Base-by-base conservation (phyloP, 2,113 vertebrate species). In the Mormyrus lacerda region DNA sequence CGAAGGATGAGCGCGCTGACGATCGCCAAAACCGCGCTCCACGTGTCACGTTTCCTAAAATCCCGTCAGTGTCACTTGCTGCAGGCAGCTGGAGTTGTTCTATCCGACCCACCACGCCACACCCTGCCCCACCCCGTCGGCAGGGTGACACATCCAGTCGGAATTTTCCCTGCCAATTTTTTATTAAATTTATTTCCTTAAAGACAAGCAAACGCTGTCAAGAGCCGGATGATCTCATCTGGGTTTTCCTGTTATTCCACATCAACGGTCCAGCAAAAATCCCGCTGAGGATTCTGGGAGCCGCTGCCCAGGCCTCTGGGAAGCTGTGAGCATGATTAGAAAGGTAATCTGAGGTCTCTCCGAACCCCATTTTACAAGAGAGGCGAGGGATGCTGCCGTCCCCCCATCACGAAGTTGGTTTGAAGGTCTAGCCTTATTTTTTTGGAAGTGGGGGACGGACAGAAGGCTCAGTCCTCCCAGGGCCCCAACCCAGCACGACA, bases 191-290 rank as follows among this genome's bases (percentile, higher is more conserved):
- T 86, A 42, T 73, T 61, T 89, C 87, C 79, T 58, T 89, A 50
- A 91, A 44, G 50, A 89, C 89, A 58, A 55, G 82, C 45, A 19
- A 51, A 61, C 1, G 6, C 82, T 88, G 58, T 69, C 9, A 11
- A 88, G 51, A 50, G 88, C 61, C 88, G 24, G 8, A 53, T 88
- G 87, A 89, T 87, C 65, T 89, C 50, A 90, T 58, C 84, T 39
- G 44, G n/a, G 48, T 21, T 83, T 89, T 90, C 69, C 87, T 87
- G 89, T 91, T 79, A 85, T 87, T 91, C 44, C 39, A 35, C 88
- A 31, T 88, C 83, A 27, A 58, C 50, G 39, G 17, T 65, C 90
- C 61, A 48, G 17, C 48, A 24, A 24, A 82, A 11, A 53, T 9
- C 58, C 55, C 48, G 27, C 48, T 55, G 31, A 17, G 19, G 88